Evolutionary conservation across 1,140 invertebrate genomes (phyloP).

Genomic region (Apis mellifera): DNA sequence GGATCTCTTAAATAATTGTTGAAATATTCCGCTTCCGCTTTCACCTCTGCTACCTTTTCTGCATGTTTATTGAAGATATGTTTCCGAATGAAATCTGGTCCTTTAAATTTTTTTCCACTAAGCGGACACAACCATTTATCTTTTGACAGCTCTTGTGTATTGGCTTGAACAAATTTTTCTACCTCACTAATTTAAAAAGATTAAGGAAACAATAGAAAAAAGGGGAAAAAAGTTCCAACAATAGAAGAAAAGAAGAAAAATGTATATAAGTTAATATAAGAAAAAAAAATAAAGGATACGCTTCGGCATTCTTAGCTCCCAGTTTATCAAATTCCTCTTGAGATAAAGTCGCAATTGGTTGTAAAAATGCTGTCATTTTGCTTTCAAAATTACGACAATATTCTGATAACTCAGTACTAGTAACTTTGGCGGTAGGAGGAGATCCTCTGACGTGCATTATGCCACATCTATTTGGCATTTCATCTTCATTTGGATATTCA

Average conservation of each 20-base stretch:
- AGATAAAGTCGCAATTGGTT: constrained; percentile 85
- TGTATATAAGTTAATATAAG: background rate
- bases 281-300: constrained; percentile 77
- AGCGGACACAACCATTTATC: constrained; percentile 99
- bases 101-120: constrained; percentile 99
- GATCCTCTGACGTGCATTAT: constrained; percentile 98
- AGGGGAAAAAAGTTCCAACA: background rate
- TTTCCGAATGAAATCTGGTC: constrained; percentile 99
- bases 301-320: constrained; percentile 93
- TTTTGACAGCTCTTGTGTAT: constrained; percentile 97
- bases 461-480: constrained; percentile 99
- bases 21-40: constrained; percentile 98
- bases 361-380: constrained; percentile 94
- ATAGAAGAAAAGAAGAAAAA: background rate
- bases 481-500: constrained; percentile 99
- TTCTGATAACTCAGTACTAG: constrained; percentile 75
- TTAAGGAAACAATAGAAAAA: constrained; percentile 59
- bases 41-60: constrained; percentile 98
- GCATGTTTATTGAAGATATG: constrained; percentile 99
- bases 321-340: constrained; percentile 92
- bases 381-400: constrained; percentile 84
- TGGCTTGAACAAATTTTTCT: constrained; percentile 96
- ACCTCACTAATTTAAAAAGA: constrained; percentile 85
- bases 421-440: constrained; percentile 90
- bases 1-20: constrained; percentile 98